Conservation (phyloP, 2,888 invertebrate species). For the Bursaphelenchus okinawaensis region DNA sequence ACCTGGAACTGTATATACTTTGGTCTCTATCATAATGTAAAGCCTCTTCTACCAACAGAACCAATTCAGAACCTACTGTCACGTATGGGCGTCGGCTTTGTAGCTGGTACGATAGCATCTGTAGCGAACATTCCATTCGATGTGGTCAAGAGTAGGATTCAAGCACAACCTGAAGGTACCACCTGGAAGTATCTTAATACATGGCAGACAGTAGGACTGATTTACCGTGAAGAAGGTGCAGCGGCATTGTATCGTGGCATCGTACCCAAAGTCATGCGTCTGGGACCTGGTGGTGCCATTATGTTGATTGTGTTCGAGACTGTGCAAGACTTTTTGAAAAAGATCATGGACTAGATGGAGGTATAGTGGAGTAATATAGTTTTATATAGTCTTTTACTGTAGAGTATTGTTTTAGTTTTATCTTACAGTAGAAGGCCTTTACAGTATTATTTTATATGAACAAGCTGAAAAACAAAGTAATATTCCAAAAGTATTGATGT, state of each 20-base stretch:
- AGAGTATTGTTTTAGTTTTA: too few relatives aligned
- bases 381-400: too few relatives aligned
- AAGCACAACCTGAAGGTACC: slow-evolving; percentile 71
- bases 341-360: slow-evolving; percentile 4
- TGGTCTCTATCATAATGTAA: slow-evolving; percentile 83
- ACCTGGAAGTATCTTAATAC: slow-evolving; percentile 74
- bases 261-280: slow-evolving; percentile 76
- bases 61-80: slow-evolving; percentile 24
- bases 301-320: slow-evolving; percentile 88
- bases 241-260: slow-evolving; percentile 80
- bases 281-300: slow-evolving; percentile 85
- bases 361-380: too few relatives aligned
- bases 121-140: slow-evolving; percentile 88
- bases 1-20: slow-evolving; percentile 89
- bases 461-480: too few relatives aligned
- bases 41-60: slow-evolving; percentile 64
- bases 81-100: slow-evolving; percentile 73
- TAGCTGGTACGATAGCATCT: slow-evolving; percentile 79
- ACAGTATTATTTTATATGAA: too few relatives aligned
- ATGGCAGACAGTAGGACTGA: slow-evolving; percentile 68
- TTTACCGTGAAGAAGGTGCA: slow-evolving; percentile 82
- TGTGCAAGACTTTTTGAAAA: slow-evolving; percentile 70
- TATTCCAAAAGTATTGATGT: too few relatives aligned
- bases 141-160: slow-evolving; percentile 89
- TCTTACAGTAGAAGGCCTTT: too few relatives aligned